A percentile compares a stretch with the other conserved stretches of the same genome.
phyloP scores from a whole-genome alignment of 2,797 vertebrate species.

The Nyctalus aviator region DNA sequence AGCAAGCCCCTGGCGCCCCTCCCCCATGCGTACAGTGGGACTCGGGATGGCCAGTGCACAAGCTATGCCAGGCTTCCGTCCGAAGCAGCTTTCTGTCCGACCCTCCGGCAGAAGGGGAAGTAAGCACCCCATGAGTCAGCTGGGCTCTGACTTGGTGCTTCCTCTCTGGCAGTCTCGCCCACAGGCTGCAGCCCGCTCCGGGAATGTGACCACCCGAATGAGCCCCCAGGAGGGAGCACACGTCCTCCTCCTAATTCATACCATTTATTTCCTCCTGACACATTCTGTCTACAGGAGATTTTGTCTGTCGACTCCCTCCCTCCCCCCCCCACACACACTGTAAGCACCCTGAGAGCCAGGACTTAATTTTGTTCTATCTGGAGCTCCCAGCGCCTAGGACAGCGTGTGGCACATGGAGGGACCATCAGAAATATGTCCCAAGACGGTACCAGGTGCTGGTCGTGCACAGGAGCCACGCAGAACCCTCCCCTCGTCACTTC shows the following conservation, averaged over 20 bases:
- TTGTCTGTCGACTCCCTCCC: not conserved
- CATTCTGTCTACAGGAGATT: not conserved
- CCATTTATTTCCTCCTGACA: not conserved
- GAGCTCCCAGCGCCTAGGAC: not conserved
- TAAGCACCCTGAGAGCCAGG: not conserved
- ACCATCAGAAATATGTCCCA: not conserved
- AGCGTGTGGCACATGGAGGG: too few species aligned
- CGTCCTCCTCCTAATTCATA: not conserved
- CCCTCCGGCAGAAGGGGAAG: not conserved
- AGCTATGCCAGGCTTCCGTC: not conserved
- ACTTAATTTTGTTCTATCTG: not conserved
- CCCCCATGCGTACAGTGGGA: not conserved
- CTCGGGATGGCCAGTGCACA: not conserved
- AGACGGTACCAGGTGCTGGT: not conserved
- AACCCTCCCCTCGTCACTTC: not conserved
- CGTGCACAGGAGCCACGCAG: not conserved
- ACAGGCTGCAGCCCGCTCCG: not conserved
- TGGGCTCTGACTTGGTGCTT: not conserved
- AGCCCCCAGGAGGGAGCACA: accelerated
- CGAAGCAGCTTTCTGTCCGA: too few species aligned
- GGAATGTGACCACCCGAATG: not conserved
- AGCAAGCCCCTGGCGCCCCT: not conserved
- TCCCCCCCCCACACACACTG: not conserved
- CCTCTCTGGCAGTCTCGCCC: not conserved
- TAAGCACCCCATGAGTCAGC: too few species aligned